Base-by-base conservation (phyloP, 2,113 vertebrate species). In the Pelusios castaneus region DNA sequence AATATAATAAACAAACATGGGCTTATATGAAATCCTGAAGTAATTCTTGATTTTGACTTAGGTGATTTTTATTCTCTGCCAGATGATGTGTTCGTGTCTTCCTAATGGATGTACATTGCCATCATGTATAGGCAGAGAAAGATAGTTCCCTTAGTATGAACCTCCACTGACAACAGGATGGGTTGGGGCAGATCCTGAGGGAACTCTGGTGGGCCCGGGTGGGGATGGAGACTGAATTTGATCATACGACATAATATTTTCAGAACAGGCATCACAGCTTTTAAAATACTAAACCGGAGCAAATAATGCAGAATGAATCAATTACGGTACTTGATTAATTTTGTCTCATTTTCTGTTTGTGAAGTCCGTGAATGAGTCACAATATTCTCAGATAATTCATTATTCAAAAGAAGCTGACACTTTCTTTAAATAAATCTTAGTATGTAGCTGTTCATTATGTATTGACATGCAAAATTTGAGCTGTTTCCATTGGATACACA, bases 391-490 rank as follows among this genome's bases (percentile, higher is more conserved):
- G 70, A 84, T 9, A 76, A 88, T 94, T 76, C 12, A 60, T 60
- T 60, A 56, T 60, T 60, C 12, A 60, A 29, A 60, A 60, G 56
- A 41, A 73, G 52, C 52, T 56, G 6, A 49, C 70, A 75, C 31
- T 58, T 10, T 51, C 51, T 60, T n/a, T 51, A 91, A 92, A 89
- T 94, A 88, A 95, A 89, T 91, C 55, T 85, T 85, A 0, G 0
- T 52, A 88, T 95, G 92, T 1, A 8, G 76, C 76, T 94, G 82
- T 21, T 70, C 85, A 77, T 75, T 87, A 52, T 82, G 92, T 79
- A 94, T 90, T 91, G 34, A 78, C 80, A 56, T 41, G 87, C 89
- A 94, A 80, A 91, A 96, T 94, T 83, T 91, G 70, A 45, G 88
- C 51, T 81, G 80, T 88, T 91, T 88, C 29, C 56, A 31, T 60